These are phyloP conservation scores for Batillaria attramentaria DNA, from an alignment of 1,140 invertebrate genomes.

Conservation along the genomic window DNA sequence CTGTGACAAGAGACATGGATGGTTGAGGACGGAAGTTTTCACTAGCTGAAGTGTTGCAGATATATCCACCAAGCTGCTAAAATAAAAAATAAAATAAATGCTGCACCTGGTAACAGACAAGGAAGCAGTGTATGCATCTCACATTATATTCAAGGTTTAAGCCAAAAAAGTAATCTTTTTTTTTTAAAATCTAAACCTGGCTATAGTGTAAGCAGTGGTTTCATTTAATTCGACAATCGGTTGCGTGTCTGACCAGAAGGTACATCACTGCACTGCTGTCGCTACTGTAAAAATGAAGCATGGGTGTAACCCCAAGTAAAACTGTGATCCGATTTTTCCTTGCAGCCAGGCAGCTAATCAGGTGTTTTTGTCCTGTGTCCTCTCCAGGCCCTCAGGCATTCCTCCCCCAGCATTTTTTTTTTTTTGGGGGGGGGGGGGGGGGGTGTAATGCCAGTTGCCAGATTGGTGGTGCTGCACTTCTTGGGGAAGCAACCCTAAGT, in stretches of 20 bases:
- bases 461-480: background rate
- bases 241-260: too few species aligned
- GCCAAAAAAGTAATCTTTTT: background rate
- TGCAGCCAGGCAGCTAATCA: too few species aligned
- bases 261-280: too few species aligned
- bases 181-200: background rate
- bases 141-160: background rate
- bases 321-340: too few species aligned
- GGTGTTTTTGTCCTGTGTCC: too few species aligned
- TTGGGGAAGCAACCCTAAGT: background rate
- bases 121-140: background rate
- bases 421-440: background rate
- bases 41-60: too few species aligned
- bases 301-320: too few species aligned
- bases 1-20: slow-evolving; percentile 80
- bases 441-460: background rate
- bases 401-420: background rate
- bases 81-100: background rate
- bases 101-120: background rate
- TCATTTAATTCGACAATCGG: too few species aligned
- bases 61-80: slow-evolving; percentile 84
- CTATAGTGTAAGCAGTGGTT: too few species aligned
- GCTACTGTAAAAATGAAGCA: too few species aligned
- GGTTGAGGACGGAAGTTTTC: too few species aligned
- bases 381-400: background rate